These are phyloP conservation scores for Thereva nobilitata DNA, from an alignment of 2,888 invertebrate species.

Conservation along the genomic window DNA sequence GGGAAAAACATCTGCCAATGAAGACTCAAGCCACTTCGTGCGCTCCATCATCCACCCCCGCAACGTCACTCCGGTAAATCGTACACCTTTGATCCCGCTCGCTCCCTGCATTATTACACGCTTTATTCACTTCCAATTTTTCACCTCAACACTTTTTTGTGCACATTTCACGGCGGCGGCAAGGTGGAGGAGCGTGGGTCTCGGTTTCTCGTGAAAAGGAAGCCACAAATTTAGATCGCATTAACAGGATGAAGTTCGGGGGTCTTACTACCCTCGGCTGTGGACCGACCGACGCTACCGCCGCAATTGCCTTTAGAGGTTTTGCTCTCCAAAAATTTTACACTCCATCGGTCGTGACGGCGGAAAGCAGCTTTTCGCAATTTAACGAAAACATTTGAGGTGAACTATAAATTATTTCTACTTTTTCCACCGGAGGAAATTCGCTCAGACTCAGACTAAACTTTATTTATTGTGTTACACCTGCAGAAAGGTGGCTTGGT, in stretches of 20 bases:
- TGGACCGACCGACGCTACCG: too few relatives aligned
- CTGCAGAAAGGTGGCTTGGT: background rate
- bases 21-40: too few relatives aligned
- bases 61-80: too few relatives aligned
- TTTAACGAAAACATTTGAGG: conserved; percentile 16
- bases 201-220: background rate
- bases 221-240: conserved; percentile 21
- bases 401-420: conserved; percentile 22
- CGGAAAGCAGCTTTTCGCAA: conserved; percentile 6
- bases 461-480: conserved; percentile 15
- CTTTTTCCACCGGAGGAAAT: background rate
- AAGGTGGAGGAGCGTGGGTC: conserved; percentile 2
- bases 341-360: conserved; percentile 24
- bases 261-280: background rate
- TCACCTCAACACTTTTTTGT: conserved; percentile 31
- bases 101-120: conserved; percentile 9
- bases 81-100: too few relatives aligned
- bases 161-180: background rate
- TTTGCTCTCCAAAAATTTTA: conserved; percentile 12
- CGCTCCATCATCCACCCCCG: too few relatives aligned
- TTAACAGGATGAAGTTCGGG: conserved; percentile 14
- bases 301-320: background rate
- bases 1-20: too few relatives aligned
- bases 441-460: background rate
- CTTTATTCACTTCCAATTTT: conserved; percentile 25